Base-by-base conservation (phyloP, 2,113 vertebrate genomes). In the Trematocara variabile region DNA sequence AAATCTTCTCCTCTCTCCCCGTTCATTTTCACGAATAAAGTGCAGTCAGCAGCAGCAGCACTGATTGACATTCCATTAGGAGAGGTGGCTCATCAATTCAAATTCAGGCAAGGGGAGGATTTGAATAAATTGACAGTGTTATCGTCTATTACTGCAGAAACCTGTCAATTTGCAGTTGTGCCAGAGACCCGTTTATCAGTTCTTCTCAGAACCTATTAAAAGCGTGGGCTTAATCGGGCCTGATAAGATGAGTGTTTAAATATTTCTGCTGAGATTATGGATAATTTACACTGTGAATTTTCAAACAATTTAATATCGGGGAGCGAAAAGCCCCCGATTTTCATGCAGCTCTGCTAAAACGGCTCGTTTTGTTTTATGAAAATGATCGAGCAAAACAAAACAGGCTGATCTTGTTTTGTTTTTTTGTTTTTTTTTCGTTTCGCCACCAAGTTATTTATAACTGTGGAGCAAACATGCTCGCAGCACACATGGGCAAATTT, bases 41-140 rank as follows among this genome's bases (percentile, higher is more conserved):
- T 92, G 92, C 91, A 95, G 92, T 75, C 44, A 75, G 95, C 95
- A 86, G 94, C 91, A 85, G 89, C 92, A 82, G 92, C 86, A 77
- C 95, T 95, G 94, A 96, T 95, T 96, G 95, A 93, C 95, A 95
- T 96, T 93, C 94, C 93, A 93, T 96, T 95, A 93, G 89, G 91
- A 91, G 93, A 93, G 94, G 93, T 92, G 90, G 87, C 92, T 94
- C 93, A 92, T 95, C 95, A 95, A 95, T 95, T 96, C 94, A 94
- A 92, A 95, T 94, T 94, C 68, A 89, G 92, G 88, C 58, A 88
- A 90, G 93, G 90, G 86, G 78, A 92, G 95, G 95, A 96, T 96
- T 96, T 96, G 94, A 96, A 96, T 96, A 95, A 95, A 96, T 95
- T 94, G 93, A 91, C 94, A 93, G 91, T 81, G 93, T 96, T 96